Percentiles rank a stretch among this genome's conserved stretches.
These are phyloP conservation scores for Diacarnus erythraeanus DNA, from an alignment of 37 sponge, comb jelly and placozoan species.

Conservation along the genomic window DNA sequence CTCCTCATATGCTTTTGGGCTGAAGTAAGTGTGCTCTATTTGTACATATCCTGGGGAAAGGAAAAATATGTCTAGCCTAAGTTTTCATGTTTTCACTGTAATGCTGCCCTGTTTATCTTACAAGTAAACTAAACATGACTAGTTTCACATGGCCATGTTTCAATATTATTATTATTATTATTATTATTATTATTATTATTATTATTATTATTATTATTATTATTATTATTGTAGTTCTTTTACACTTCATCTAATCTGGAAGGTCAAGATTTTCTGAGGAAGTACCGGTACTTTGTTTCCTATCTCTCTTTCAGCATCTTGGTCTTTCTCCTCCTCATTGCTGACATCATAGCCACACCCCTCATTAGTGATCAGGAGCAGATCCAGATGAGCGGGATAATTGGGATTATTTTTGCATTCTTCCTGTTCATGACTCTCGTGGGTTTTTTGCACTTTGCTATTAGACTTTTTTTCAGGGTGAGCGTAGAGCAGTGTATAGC, in stretches of 20 bases:
- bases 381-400: slow-evolving; percentile 49
- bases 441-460: slow-evolving; percentile 62
- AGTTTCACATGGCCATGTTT: too few relatives aligned
- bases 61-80: too few relatives aligned
- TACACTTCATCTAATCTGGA: slow-evolving; percentile 12
- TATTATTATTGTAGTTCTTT: slow-evolving; percentile 32
- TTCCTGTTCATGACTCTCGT: slow-evolving; percentile 41
- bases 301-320: slow-evolving; percentile 48
- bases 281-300: slow-evolving; percentile 40
- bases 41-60: too few relatives aligned
- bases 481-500: background rate
- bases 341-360: slow-evolving; percentile 74
- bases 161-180: too few relatives aligned
- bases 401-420: slow-evolving; percentile 58
- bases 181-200: too few relatives aligned
- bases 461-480: slow-evolving; percentile 68
- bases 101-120: too few relatives aligned
- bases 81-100: too few relatives aligned
- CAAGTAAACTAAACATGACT: too few relatives aligned
- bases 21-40: slow-evolving; percentile 57
- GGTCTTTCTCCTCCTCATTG: slow-evolving; percentile 54
- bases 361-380: slow-evolving; percentile 58
- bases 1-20: slow-evolving; percentile 69
- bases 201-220: background rate
- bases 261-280: slow-evolving; percentile 28